These are phyloP conservation scores for Cydia strobilella DNA, from an alignment of 1,140 invertebrate species.

Conservation along the genomic window DNA sequence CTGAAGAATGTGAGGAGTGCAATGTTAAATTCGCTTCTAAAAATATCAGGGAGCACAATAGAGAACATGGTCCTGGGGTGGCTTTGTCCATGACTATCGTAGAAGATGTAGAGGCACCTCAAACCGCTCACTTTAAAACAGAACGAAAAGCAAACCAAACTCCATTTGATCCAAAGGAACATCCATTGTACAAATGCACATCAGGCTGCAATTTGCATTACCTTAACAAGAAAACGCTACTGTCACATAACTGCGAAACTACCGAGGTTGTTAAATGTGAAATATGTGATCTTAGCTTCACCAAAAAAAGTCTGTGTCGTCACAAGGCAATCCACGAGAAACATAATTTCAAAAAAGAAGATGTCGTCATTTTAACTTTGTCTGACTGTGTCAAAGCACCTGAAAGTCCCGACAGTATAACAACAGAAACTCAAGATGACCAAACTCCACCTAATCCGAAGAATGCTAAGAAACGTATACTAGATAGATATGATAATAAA, in stretches of 20 bases:
- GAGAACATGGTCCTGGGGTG: neutral
- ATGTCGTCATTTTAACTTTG: neutral
- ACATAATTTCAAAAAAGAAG: neutral
- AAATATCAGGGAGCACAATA: neutral
- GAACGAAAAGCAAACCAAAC: neutral
- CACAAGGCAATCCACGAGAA: neutral
- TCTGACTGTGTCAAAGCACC: neutral
- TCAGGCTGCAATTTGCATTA: neutral
- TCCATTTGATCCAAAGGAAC: neutral
- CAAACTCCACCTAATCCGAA: neutral
- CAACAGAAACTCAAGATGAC: too few species aligned
- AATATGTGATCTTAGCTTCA: neutral
- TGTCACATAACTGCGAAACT: neutral
- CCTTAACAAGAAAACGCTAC: neutral
- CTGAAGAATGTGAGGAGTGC: neutral
- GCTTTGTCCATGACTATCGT: neutral
- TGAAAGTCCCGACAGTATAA: neutral
- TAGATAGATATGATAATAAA: neutral
- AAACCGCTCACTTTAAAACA: neutral
- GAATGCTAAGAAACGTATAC: neutral
- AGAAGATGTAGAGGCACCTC: neutral
- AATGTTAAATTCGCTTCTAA: neutral
- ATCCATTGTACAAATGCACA: neutral
- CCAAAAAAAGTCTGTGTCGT: neutral
- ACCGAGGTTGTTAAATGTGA: neutral